Evolutionary conservation across 2,113 vertebrate genomes (phyloP).

Genomic region (Heliornis fulica): DNA sequence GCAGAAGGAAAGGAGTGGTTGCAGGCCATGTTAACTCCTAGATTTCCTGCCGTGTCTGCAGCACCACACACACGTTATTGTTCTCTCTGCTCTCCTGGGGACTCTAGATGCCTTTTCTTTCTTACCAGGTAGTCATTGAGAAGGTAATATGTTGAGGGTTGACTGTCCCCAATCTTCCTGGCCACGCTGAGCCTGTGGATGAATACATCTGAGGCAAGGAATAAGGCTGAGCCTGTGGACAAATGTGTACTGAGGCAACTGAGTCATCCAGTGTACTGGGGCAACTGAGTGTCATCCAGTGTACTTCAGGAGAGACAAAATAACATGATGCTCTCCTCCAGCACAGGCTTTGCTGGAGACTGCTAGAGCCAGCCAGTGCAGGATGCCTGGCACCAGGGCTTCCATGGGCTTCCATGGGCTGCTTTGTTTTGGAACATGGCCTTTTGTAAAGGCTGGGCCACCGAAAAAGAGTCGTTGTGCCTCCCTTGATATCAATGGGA

Average conservation of each 20-base stretch:
- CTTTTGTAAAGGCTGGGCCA: background rate
- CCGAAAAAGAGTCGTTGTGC: background rate
- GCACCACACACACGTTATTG: background rate
- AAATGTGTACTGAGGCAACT: background rate
- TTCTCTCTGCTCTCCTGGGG: background rate
- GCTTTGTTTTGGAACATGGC: background rate
- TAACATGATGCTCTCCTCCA: background rate
- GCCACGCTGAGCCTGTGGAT: background rate
- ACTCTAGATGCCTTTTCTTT: slow-evolving; percentile 1
- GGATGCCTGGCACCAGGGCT: background rate
- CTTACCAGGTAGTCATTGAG: background rate
- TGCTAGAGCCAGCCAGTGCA: background rate
- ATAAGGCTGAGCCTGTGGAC: background rate
- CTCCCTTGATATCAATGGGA: background rate
- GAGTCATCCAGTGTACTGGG: background rate
- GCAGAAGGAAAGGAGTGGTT: background rate
- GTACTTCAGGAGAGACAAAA: background rate
- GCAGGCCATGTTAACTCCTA: background rate
- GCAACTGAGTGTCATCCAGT: background rate
- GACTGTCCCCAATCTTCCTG: background rate
- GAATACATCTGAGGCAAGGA: background rate
- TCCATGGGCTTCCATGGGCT: background rate
- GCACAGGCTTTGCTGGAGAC: background rate
- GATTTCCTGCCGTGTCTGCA: background rate
- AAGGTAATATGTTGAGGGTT: background rate